These are phyloP conservation scores for Pediacus dermestoides DNA, from an alignment of 2,888 invertebrate species.

Conservation along the genomic window DNA sequence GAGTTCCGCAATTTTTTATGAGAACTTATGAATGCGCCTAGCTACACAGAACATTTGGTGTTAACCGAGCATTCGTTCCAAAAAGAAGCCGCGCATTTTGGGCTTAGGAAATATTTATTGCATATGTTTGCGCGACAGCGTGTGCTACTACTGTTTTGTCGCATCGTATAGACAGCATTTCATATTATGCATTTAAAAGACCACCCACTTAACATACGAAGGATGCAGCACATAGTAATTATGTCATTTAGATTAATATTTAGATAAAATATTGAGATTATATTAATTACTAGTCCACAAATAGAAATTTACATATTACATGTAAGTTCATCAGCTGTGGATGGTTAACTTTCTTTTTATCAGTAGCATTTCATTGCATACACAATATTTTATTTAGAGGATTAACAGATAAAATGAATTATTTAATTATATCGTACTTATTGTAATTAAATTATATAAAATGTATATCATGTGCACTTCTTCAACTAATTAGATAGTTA, in stretches of 20 bases:
- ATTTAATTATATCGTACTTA: no score
- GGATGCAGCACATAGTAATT: conserved; percentile 30
- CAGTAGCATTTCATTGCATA: no score
- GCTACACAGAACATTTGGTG: conserved; percentile 32
- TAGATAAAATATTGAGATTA: conserved; percentile 35
- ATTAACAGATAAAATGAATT: no score
- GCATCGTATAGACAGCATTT: no score
- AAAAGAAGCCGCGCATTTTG: conserved; percentile 28
- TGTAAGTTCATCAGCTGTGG: conserved; percentile 6
- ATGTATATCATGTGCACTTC: no score
- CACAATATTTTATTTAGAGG: no score
- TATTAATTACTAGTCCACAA: conserved; percentile 30
- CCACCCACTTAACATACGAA: conserved; percentile 27
- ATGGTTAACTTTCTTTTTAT: no score
- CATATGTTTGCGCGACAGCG: neutral
- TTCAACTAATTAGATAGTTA: no score
- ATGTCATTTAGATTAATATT: conserved; percentile 38
- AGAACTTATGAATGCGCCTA: conserved; percentile 16
- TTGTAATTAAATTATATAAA: no score
- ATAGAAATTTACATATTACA: conserved; percentile 32
- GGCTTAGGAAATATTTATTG: neutral
- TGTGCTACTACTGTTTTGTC: neutral
- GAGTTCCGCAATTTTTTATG: conserved; percentile 22
- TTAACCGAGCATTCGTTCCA: conserved; percentile 33
- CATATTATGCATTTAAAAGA: no score